A percentile compares a stretch with the other conserved stretches of the same genome.
Evolutionary conservation across 2,113 vertebrate species (phyloP).

Genomic region (Siniperca chuatsi): DNA sequence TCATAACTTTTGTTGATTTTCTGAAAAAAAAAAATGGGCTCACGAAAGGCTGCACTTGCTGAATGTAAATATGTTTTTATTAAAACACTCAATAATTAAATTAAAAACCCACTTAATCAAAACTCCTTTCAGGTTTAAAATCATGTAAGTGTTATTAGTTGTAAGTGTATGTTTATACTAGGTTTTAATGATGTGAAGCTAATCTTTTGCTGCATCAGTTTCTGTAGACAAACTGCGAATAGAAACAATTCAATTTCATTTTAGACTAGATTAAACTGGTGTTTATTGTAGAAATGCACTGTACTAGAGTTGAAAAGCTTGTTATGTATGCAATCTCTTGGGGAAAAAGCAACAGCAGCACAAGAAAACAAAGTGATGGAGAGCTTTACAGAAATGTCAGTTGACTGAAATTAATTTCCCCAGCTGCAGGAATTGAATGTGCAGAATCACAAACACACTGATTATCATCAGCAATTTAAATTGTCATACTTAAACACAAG

Average conservation of each 20-base stretch:
- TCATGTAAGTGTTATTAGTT: slow-evolving; percentile 28
- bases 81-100: slow-evolving; percentile 16
- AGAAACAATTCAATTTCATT: slow-evolving; percentile 42
- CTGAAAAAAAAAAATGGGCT: neutral
- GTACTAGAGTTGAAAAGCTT: slow-evolving; percentile 25
- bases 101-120: slow-evolving; percentile 6
- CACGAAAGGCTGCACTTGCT: neutral
- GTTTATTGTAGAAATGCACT: slow-evolving; percentile 42
- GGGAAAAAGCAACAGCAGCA: slow-evolving; percentile 26
- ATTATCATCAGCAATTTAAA: slow-evolving; percentile 55
- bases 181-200: slow-evolving; percentile 6
- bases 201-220: slow-evolving; percentile 31
- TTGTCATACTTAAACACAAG: slow-evolving; percentile 34
- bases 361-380: slow-evolving; percentile 54
- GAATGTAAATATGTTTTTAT: slow-evolving; percentile 21
- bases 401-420: slow-evolving; percentile 64
- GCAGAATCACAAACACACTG: slow-evolving; percentile 37
- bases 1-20: slow-evolving; percentile 1
- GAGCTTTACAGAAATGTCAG: slow-evolving; percentile 50
- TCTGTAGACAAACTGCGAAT: slow-evolving; percentile 21
- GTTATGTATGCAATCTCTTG: slow-evolving; percentile 40
- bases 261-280: slow-evolving; percentile 44
- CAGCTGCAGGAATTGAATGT: slow-evolving; percentile 42
- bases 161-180: slow-evolving; percentile 9
- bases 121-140: slow-evolving; percentile 13